These are phyloP conservation scores for Drosophila santomea DNA, from an alignment of 1,140 invertebrate genomes.

Conservation along the genomic window DNA sequence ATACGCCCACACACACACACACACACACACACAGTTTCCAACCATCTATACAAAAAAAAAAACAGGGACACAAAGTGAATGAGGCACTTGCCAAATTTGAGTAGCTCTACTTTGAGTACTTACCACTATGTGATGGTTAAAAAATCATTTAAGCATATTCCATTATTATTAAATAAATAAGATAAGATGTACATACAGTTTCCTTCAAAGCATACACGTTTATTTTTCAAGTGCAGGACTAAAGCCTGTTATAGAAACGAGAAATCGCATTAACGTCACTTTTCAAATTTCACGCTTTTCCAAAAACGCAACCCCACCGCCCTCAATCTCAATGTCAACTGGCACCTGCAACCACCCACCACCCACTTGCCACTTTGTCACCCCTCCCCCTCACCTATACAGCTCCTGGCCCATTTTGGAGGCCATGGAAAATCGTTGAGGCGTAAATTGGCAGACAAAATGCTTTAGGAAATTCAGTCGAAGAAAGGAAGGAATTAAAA, in stretches of 20 bases:
- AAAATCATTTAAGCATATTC: no score
- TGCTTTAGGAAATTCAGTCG: conserved; percentile 20
- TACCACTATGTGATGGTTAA: no score
- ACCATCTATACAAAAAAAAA: not conserved
- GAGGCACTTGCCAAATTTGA: no score
- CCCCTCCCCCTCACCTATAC: not conserved
- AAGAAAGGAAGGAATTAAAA: conserved; percentile 18
- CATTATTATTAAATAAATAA: no score
- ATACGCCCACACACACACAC: conserved; percentile 4
- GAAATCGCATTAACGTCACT: conserved; percentile 76
- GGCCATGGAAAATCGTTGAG: conserved; percentile 41
- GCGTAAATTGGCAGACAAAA: conserved; percentile 57
- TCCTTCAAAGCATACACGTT: not conserved
- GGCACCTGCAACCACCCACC: conserved; percentile 9
- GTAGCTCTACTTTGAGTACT: no score
- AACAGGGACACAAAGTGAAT: not conserved
- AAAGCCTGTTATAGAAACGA: not conserved
- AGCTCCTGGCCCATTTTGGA: not conserved
- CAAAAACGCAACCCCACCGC: conserved; percentile 3
- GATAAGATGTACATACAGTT: not conserved
- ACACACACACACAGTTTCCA: conserved; percentile 1
- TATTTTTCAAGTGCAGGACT: conserved; percentile 12
- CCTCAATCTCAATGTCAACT: conserved; percentile 12
- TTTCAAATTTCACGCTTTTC: conserved; percentile 75
- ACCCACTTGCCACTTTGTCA: not conserved